Evolutionary conservation across 2,797 vertebrate genomes (phyloP).

Genomic region (Emys orbicularis): DNA sequence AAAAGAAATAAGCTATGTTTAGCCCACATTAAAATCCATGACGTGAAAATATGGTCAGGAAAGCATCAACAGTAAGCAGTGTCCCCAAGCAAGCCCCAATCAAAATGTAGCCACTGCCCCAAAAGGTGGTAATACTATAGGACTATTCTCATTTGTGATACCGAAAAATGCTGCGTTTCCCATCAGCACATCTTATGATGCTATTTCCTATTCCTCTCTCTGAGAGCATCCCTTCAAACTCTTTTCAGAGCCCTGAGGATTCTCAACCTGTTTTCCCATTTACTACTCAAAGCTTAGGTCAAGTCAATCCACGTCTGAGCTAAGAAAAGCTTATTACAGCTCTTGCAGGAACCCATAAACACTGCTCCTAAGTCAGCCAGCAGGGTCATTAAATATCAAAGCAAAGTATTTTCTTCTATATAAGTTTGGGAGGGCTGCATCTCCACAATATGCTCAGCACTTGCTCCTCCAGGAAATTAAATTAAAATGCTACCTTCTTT

Average conservation of each 20-base stretch:
- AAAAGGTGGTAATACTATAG: not conserved
- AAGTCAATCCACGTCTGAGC: slow-evolving; percentile 61
- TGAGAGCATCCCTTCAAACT: not conserved
- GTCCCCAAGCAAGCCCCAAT: not conserved
- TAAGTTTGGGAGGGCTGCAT: slow-evolving; percentile 21
- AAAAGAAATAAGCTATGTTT: not conserved
- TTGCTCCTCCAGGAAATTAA: slow-evolving; percentile 26
- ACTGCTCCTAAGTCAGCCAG: slow-evolving; percentile 47
- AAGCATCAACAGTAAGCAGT: not conserved
- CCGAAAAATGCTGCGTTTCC: not conserved
- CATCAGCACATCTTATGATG: not conserved
- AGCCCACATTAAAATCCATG: not conserved
- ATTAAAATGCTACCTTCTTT: not conserved
- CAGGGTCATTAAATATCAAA: slow-evolving; percentile 44
- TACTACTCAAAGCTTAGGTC: slow-evolving; percentile 4
- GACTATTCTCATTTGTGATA: not conserved
- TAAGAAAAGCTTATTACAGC: slow-evolving; percentile 50
- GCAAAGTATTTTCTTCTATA: slow-evolving; percentile 50
- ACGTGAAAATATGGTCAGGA: not conserved
- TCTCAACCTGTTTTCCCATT: not conserved
- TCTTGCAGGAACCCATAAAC: slow-evolving; percentile 31
- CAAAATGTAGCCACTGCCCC: not conserved
- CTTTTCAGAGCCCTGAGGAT: slow-evolving; percentile 31
- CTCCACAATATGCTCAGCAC: slow-evolving; percentile 10
- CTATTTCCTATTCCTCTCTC: not conserved